These are phyloP conservation scores for Trachops cirrhosus DNA, from an alignment of 2,797 vertebrate species.

Conservation along the genomic window DNA sequence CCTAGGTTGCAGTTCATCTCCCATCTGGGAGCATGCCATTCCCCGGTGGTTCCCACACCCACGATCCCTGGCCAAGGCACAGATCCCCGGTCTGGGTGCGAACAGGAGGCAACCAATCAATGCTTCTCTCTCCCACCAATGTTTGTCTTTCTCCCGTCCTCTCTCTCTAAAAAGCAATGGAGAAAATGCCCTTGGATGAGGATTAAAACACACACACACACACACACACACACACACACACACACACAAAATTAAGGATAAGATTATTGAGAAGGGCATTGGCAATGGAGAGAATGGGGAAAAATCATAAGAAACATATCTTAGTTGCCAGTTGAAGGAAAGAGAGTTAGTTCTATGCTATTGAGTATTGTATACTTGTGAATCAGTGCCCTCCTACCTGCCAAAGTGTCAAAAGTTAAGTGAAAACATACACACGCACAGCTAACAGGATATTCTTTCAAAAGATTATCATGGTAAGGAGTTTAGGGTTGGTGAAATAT, in stretches of 20 bases:
- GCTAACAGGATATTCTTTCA: background rate
- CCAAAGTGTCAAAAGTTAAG: background rate
- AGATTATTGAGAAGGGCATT: background rate
- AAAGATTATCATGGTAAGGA: slow-evolving; percentile 4
- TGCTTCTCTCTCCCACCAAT: background rate
- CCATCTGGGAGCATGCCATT: too few relatives aligned
- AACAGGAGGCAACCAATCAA: background rate
- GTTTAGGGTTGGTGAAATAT: slow-evolving; percentile 12
- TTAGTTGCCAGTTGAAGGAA: slow-evolving; percentile 5
- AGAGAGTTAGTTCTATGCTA: background rate
- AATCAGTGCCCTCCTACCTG: background rate
- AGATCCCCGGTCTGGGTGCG: background rate
- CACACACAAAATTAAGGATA: background rate
- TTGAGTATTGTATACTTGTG: background rate
- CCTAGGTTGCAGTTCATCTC: background rate
- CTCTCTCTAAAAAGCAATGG: background rate
- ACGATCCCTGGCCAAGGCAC: background rate
- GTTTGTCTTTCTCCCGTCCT: background rate
- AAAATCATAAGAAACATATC: background rate
- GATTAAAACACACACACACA: background rate
- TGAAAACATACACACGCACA: background rate
- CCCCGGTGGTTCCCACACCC: background rate
- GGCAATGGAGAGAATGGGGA: background rate
- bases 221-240: background rate
- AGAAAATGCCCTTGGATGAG: background rate